Conservation (phyloP, 2,113 vertebrate genomes). For the Salvelinus alpinus region DNA sequence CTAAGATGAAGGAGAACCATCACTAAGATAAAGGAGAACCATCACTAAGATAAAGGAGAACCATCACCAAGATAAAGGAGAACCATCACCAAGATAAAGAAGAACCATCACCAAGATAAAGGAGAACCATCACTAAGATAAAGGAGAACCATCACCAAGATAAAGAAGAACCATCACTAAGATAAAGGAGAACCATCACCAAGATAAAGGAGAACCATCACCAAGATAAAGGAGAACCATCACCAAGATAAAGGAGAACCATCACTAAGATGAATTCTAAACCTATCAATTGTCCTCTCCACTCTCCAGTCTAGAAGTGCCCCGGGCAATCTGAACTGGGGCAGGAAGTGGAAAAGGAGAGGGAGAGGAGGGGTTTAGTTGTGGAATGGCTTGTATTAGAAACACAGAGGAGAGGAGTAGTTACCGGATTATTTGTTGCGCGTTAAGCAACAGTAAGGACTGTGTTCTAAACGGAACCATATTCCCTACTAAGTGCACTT, state of each 20-base stretch:
- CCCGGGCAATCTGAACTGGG: conserved; percentile 50
- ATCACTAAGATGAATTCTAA: conserved; percentile 63
- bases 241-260: conserved; percentile 50
- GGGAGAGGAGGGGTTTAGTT: too few species aligned
- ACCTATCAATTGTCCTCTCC: conserved; percentile 27
- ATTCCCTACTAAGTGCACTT: too few species aligned
- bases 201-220: conserved; percentile 46
- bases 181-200: conserved; percentile 59
- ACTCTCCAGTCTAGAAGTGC: conserved; percentile 26
- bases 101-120: conserved; percentile 36
- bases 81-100: too few species aligned
- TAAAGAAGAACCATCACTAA: neutral
- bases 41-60: conserved; percentile 47
- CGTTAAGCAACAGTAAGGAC: conserved; percentile 48
- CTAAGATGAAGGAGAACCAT: conserved; percentile 47
- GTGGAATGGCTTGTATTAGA: neutral
- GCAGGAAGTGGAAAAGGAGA: conserved; percentile 31
- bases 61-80: conserved; percentile 52
- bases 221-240: too few species aligned
- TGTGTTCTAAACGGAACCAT: too few species aligned
- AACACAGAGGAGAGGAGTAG: neutral
- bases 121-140: conserved; percentile 58
- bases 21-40: too few species aligned
- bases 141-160: too few species aligned
- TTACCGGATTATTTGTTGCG: conserved; percentile 53